A percentile compares a stretch with the other conserved stretches of the same genome.
phyloP scores from a whole-genome alignment of 2,113 vertebrate genomes.

The Pristiophorus japonicus region DNA sequence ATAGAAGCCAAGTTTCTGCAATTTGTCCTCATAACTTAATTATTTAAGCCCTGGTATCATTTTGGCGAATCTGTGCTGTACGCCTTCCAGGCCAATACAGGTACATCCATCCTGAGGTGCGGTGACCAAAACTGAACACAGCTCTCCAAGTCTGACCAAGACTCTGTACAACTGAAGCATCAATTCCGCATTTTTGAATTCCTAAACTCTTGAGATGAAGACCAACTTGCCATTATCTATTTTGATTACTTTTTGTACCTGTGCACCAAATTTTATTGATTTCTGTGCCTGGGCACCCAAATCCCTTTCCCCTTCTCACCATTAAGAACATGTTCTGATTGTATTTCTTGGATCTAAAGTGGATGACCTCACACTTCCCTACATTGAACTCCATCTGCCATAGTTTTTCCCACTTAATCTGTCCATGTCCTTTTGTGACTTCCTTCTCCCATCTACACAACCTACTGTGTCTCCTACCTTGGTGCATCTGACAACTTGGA shows the following conservation, averaged over 20 bases:
- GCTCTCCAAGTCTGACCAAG: background rate
- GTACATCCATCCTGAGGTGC: background rate
- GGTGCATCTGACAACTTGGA: background rate
- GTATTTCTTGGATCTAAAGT: background rate
- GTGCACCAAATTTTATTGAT: background rate
- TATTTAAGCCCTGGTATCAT: background rate
- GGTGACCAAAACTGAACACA: background rate
- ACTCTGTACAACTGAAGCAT: background rate
- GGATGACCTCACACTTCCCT: background rate
- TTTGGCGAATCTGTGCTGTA: background rate
- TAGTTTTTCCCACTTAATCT: background rate
- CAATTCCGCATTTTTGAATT: background rate
- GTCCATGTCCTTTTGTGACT: background rate
- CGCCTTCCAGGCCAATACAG: background rate
- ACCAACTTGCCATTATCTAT: background rate
- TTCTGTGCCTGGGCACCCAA: background rate
- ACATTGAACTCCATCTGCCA: background rate
- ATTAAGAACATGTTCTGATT: background rate
- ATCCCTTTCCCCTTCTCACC: background rate
- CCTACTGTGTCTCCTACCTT: background rate
- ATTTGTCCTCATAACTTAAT: background rate
- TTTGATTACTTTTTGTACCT: background rate
- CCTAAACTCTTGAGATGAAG: background rate
- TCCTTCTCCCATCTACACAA: background rate
- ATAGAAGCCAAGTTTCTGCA: background rate